Base-by-base conservation (phyloP, 2,797 vertebrate species). In the Delichon dasypus region DNA sequence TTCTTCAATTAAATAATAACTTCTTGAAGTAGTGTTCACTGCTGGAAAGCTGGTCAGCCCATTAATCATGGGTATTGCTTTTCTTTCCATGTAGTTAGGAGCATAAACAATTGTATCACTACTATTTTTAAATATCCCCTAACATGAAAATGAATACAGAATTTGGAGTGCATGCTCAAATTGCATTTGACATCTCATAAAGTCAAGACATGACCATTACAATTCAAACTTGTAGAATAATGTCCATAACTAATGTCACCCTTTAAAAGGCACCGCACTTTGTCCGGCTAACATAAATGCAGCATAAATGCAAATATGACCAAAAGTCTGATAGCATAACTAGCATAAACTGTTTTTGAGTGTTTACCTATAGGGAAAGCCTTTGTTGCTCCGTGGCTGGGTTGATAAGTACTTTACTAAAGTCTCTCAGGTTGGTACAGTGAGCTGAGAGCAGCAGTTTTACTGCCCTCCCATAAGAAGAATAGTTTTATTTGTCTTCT, bases 401-500 rank as follows among this genome's bases (percentile, higher is more conserved):
- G 40, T 23, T 76, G 73, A 19, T 54, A 61, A 79, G 53, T 25
- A 29, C 9, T 32, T 54, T 51, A 16, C 76, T 55, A 47, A 77
- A 76, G 34, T 79, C 29, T 2, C 76, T 72, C 58, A 44, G 48
- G 85, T 67, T 38, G 74, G 62, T 64, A 70, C 51, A 5, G 0
- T 0, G 3, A 57, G 29, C 60, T 40, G 30, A 84, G 79, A 74
- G 66, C 34, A 42, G 79, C 36, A 3, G 5, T 53, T 86, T 89
- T 57, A 50, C 64, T 57, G 67, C 77, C 65, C 54, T 71, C 26
- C 48, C 29, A 32, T 40, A 10, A 64, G 58, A 86, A 90, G 44
- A 93, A 61, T 40, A 67, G 50, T 51, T 89, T 50, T 91, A 50
- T 95, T 96, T 96, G 77, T 76, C 72, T 94, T 79, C 80, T 68